Percentiles rank a stretch among this genome's conserved stretches.
phyloP scores from a whole-genome alignment of 35 echinoderm and acorn worm genomes.

The Heliocidaris tuberculata region DNA sequence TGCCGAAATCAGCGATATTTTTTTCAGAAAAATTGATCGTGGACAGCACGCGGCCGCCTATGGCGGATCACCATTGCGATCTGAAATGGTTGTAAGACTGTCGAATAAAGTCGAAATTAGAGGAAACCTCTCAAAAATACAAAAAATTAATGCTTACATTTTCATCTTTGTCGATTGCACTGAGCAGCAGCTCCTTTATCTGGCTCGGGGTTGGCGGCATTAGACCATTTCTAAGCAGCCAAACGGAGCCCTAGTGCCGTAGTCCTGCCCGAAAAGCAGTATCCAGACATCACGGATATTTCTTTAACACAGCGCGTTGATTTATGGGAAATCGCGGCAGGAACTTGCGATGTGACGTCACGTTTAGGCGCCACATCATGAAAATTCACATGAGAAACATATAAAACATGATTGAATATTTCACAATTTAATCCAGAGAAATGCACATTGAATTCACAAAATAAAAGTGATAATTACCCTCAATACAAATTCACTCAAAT shows the following conservation, averaged over 20 bases:
- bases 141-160: constrained; percentile 80
- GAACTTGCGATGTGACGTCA: constrained; percentile 35
- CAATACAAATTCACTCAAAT: no score
- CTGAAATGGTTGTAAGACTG: background rate
- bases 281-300: constrained; percentile 62
- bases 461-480: no score
- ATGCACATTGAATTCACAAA: no score
- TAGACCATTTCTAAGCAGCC: constrained; percentile 85
- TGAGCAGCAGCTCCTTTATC: constrained; percentile 96
- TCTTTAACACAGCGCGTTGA: background rate
- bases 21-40: background rate
- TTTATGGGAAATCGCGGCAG: constrained; percentile 41
- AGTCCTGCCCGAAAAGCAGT: constrained; percentile 67
- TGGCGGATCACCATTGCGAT: constrained; percentile 19
- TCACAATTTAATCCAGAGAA: background rate
- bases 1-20: constrained; percentile 22
- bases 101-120: background rate
- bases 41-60: background rate
- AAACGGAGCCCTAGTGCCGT: constrained; percentile 78
- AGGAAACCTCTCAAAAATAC: background rate
- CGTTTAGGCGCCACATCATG: background rate
- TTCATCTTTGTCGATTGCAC: constrained; percentile 84
- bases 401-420: background rate
- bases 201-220: constrained; percentile 95
- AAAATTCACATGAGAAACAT: background rate